Conservation (phyloP, 2,113 vertebrate genomes). For the Centropus bengalensis region DNA sequence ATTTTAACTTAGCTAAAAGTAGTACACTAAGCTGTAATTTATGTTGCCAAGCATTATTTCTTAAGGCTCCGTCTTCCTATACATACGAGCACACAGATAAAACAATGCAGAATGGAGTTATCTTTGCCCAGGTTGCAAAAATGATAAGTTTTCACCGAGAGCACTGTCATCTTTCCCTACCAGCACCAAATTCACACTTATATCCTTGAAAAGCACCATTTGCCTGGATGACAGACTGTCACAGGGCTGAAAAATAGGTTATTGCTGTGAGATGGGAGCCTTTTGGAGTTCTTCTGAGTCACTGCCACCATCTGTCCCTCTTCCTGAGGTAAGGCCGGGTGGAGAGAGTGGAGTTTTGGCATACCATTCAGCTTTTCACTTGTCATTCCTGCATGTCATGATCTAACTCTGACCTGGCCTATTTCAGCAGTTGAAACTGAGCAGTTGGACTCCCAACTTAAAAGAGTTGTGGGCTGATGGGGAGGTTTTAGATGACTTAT, state of each 20-base stretch:
- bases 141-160: not conserved
- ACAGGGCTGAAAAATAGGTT: not conserved
- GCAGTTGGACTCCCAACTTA: not conserved
- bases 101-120: not conserved
- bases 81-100: not conserved
- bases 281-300: slow-evolving; percentile 48
- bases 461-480: fast-evolving
- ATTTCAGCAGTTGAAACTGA: no score
- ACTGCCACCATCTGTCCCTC: slow-evolving; percentile 61
- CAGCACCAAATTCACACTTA: not conserved
- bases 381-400: not conserved
- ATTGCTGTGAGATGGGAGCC: slow-evolving; percentile 28
- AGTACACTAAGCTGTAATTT: not conserved
- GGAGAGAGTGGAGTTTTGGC: not conserved
- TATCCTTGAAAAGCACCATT: slow-evolving; percentile 18
- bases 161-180: not conserved
- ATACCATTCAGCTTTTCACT: not conserved
- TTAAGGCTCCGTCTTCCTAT: not conserved
- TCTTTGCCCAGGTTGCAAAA: not conserved
- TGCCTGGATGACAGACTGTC: not conserved
- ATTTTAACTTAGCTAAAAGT: not conserved
- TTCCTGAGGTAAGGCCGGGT: slow-evolving; percentile 31
- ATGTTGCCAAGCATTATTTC: not conserved
- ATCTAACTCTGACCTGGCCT: no score
- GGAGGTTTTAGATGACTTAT: not conserved